phyloP scores from a whole-genome alignment of 2,113 vertebrate genomes.

The Cygnus atratus region DNA sequence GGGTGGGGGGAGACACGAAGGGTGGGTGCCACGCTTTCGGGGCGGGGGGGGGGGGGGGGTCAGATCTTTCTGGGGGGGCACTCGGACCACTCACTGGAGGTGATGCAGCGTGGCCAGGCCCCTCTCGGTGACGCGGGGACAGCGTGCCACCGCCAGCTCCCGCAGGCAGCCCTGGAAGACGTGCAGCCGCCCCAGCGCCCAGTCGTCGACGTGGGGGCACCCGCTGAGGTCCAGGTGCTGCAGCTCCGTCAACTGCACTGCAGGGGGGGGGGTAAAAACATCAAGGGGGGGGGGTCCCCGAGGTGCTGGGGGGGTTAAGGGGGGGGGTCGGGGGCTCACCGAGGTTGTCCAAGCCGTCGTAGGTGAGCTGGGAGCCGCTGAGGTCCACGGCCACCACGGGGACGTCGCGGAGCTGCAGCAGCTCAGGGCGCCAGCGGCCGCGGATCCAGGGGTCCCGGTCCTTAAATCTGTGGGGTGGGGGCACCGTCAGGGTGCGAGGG shows the following conservation, averaged over 20 bases:
- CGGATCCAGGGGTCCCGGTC: constrained; percentile 77
- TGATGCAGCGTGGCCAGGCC: constrained; percentile 84
- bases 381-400: constrained; percentile 81
- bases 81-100: background rate
- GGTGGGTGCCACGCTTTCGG: no score
- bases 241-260: constrained; percentile 54
- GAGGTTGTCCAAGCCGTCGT: constrained; percentile 74
- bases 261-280: background rate
- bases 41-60: no score
- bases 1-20: no score
- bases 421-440: constrained; percentile 61
- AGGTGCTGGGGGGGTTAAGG: background rate
- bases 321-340: no score
- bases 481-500: background rate
- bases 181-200: constrained; percentile 83
- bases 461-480: constrained; percentile 71
- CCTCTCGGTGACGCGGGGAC: constrained; percentile 80
- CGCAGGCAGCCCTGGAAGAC: constrained; percentile 74
- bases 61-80: no score
- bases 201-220: constrained; percentile 86
- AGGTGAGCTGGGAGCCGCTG: constrained; percentile 78
- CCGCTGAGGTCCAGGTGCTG: constrained; percentile 73
- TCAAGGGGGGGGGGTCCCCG: no score
- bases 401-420: constrained; percentile 46
- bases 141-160: constrained; percentile 84